Evolutionary conservation across 2,797 vertebrate genomes (phyloP).

Genomic region (Mormyrops boulengeri): DNA sequence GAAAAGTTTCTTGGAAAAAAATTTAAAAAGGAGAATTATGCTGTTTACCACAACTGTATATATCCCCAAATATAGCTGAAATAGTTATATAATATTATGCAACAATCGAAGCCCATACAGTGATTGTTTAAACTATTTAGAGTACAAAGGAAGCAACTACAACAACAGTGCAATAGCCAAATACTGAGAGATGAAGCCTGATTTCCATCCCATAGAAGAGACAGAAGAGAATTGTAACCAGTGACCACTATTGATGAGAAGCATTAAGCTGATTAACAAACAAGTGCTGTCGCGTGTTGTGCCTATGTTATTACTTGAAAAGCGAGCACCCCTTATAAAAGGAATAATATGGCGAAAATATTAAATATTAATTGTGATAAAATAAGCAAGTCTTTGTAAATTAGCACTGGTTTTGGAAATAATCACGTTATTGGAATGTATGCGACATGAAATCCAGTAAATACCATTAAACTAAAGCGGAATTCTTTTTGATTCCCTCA

Average conservation of each 20-base stretch:
- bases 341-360: neutral
- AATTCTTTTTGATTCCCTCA: neutral
- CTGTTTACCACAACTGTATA: neutral
- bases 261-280: neutral
- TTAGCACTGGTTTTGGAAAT: neutral
- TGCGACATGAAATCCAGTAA: neutral
- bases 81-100: neutral
- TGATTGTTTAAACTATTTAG: neutral
- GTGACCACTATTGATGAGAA: neutral
- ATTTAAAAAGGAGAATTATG: neutral
- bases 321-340: neutral
- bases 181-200: neutral
- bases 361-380: neutral
- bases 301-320: neutral
- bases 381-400: neutral
- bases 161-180: neutral
- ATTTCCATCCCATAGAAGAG: neutral
- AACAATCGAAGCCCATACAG: neutral
- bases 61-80: neutral
- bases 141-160: neutral
- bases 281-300: neutral
- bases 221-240: neutral
- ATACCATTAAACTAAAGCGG: neutral
- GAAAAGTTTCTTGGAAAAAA: neutral
- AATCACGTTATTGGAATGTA: neutral